These are phyloP conservation scores for Phortica okadai DNA, from an alignment of 2,888 invertebrate genomes.

Conservation along the genomic window DNA sequence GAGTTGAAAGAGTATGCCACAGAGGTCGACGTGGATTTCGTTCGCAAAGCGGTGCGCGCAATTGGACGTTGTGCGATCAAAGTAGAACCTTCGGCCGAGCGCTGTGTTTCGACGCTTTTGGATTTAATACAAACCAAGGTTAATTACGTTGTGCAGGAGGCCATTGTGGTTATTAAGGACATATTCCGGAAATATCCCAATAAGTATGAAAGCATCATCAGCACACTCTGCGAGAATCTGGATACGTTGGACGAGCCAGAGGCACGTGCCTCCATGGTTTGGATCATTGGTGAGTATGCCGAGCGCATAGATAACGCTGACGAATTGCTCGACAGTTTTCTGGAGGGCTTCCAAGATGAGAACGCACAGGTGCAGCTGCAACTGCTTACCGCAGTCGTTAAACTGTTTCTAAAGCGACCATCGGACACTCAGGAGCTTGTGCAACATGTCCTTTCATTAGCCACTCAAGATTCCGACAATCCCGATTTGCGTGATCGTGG, in stretches of 20 bases:
- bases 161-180: slow-evolving; percentile 99
- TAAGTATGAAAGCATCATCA: slow-evolving; percentile 99
- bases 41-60: slow-evolving; percentile 98
- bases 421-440: slow-evolving; percentile 99
- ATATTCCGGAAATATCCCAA: slow-evolving; percentile 99
- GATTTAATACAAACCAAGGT: slow-evolving; percentile 99
- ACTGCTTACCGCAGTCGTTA: slow-evolving; percentile 97
- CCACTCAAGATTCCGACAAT: slow-evolving; percentile 96
- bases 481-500: slow-evolving; percentile 98
- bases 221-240: slow-evolving; percentile 98
- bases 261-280: slow-evolving; percentile 98
- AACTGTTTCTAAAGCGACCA: slow-evolving; percentile 97
- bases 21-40: slow-evolving; percentile 99
- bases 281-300: slow-evolving; percentile 98
- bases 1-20: slow-evolving; percentile 99
- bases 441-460: slow-evolving; percentile 94
- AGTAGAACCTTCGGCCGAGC: slow-evolving; percentile 97
- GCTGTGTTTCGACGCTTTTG: slow-evolving; percentile 97
- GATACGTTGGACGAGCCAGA: slow-evolving; percentile 99
- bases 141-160: slow-evolving; percentile 99
- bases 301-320: slow-evolving; percentile 99
- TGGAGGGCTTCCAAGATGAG: slow-evolving; percentile 98
- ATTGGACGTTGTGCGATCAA: slow-evolving; percentile 99
- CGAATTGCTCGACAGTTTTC: slow-evolving; percentile 96
- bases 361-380: slow-evolving; percentile 98